Percentiles rank a stretch among this genome's conserved stretches.
Conservation (phyloP, 2,797 vertebrate species). For the Cyclopterus lumpus region DNA sequence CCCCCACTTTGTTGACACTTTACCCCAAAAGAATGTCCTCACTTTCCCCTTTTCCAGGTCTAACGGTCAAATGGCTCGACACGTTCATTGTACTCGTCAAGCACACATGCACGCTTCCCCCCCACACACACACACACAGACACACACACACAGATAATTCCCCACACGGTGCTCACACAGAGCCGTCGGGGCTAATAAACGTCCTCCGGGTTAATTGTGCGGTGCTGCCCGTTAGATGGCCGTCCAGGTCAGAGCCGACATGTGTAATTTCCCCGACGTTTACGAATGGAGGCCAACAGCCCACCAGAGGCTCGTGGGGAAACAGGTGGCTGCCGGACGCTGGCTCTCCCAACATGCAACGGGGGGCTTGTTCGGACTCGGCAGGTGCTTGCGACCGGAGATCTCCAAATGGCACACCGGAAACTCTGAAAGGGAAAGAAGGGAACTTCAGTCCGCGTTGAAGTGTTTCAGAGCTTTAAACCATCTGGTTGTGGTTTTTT, state of each 20-base stretch:
- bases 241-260: slow-evolving; percentile 59
- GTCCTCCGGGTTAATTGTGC: slow-evolving; percentile 71
- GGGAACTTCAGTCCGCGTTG: neutral
- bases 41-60: neutral
- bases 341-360: slow-evolving; percentile 27
- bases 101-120: neutral
- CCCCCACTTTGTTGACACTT: neutral
- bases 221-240: slow-evolving; percentile 58
- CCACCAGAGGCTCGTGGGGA: slow-evolving; percentile 61
- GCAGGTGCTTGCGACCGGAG: neutral
- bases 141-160: slow-evolving; percentile 14
- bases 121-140: neutral
- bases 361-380: slow-evolving; percentile 49
- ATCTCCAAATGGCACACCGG: slow-evolving; percentile 24
- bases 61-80: neutral
- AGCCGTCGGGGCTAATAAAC: slow-evolving; percentile 62
- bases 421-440: slow-evolving; percentile 20
- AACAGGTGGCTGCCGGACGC: slow-evolving; percentile 69
- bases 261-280: slow-evolving; percentile 69
- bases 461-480: slow-evolving; percentile 14
- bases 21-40: neutral
- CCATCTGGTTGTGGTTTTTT: neutral
- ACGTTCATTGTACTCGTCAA: neutral
- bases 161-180: slow-evolving; percentile 20
- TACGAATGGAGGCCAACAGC: slow-evolving; percentile 64